Evolutionary conservation across 2,113 vertebrate genomes (phyloP).

Genomic region (Strix aluco): DNA sequence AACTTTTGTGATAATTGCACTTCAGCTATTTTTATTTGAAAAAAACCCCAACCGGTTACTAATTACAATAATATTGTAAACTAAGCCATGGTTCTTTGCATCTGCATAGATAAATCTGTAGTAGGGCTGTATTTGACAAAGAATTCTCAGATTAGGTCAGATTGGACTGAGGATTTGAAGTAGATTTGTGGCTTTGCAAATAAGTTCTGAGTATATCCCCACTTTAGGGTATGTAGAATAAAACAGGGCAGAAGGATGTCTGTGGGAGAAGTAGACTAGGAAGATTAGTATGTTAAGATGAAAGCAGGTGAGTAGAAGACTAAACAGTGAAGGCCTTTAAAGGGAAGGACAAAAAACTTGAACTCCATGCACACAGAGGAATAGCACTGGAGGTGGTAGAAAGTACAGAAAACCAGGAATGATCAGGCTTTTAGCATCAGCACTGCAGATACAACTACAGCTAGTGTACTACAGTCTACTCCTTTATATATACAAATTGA

Average conservation of each 20-base stretch:
- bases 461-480: not conserved
- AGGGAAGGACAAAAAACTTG: not conserved
- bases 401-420: not conserved
- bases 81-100: not conserved
- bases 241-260: not conserved
- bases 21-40: not conserved
- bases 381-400: not conserved
- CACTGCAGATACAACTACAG: not conserved
- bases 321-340: not conserved
- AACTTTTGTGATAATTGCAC: not conserved
- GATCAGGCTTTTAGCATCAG: not conserved
- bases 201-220: not conserved
- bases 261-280: not conserved
- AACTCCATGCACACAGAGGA: not conserved
- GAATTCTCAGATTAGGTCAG: not conserved
- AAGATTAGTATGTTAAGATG: not conserved
- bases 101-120: not conserved
- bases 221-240: not conserved
- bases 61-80: not conserved
- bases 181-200: not conserved
- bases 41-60: not conserved
- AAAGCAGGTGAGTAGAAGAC: not conserved
- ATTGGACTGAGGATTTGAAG: not conserved
- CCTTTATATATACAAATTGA: not conserved
- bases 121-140: not conserved